A percentile compares a stretch with the other conserved stretches of the same genome.
Evolutionary conservation across 2,797 vertebrate genomes (phyloP).

Genomic region (Protosalanx chinensis): DNA sequence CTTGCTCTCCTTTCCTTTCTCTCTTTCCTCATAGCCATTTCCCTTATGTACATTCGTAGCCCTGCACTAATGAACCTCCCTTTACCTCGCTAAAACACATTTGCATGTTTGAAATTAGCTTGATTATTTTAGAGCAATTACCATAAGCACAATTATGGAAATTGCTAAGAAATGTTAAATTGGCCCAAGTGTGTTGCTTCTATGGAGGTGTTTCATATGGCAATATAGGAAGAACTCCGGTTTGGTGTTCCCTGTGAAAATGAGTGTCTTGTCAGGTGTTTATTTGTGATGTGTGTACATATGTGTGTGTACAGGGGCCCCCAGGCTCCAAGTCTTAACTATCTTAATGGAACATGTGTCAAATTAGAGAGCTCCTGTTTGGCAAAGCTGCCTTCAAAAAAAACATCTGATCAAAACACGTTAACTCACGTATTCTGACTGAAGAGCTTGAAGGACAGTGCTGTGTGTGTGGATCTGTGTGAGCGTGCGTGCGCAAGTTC

Average conservation of each 20-base stretch:
- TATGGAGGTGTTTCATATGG: not conserved
- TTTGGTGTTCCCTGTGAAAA: not conserved
- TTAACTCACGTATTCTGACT: not conserved
- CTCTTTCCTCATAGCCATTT: conserved; percentile 36
- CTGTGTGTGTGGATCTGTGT: not conserved
- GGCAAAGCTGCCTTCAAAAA: not conserved
- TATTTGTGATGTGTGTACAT: conserved; percentile 28
- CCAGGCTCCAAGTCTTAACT: conserved; percentile 22
- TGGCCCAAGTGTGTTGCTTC: conserved; percentile 53
- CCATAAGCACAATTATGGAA: conserved; percentile 71
- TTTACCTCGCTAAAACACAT: conserved; percentile 53
- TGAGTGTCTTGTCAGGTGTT: conserved; percentile 16
- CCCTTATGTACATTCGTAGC: conserved; percentile 50
- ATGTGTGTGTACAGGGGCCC: conserved; percentile 21
- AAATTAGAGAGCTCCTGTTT: not conserved
- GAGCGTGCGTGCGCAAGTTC: not conserved
- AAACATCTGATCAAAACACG: not conserved
- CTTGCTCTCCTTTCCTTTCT: not conserved
- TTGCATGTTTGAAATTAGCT: conserved; percentile 76
- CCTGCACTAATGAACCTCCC: conserved; percentile 54
- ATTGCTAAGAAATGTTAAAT: conserved; percentile 55
- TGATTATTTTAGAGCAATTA: conserved; percentile 76
- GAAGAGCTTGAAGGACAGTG: not conserved
- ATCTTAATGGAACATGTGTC: conserved; percentile 38
- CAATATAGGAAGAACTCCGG: not conserved